A percentile compares a stretch with the other conserved stretches of the same genome.
These are phyloP conservation scores for Trachelipus rathkii DNA, from an alignment of 1,140 invertebrate genomes.

Conservation along the genomic window DNA sequence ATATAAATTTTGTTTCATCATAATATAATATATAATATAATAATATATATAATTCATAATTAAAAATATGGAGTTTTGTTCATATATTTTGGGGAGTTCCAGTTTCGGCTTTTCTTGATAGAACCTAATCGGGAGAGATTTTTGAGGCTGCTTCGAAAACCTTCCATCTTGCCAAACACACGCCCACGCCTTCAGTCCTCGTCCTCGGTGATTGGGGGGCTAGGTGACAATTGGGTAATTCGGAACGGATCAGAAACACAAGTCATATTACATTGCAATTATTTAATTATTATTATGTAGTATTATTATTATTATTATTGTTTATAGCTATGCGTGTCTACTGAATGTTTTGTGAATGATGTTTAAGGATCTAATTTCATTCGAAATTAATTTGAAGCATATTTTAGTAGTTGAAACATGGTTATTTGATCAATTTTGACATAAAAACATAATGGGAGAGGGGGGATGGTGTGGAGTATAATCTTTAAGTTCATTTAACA, in stretches of 20 bases:
- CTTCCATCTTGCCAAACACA: neutral
- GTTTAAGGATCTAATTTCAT: conserved; percentile 21
- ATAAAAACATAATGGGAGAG: no score
- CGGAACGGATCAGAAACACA: conserved; percentile 63
- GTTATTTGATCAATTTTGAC: neutral
- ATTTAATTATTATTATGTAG: no score
- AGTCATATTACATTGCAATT: conserved; percentile 61
- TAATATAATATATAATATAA: neutral
- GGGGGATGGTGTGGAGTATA: no score
- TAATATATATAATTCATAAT: neutral
- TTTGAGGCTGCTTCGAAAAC: neutral
- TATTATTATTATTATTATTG: no score
- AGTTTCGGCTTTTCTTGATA: neutral
- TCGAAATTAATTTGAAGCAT: neutral
- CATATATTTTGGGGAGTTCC: neutral
- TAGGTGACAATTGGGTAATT: conserved; percentile 65
- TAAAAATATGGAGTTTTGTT: neutral
- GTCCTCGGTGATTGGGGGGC: conserved; percentile 55
- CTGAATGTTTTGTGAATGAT: conserved; percentile 17
- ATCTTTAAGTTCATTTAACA: neutral
- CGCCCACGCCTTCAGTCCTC: conserved; percentile 36
- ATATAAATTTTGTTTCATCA: neutral
- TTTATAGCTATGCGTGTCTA: no score
- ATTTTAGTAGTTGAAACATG: neutral
- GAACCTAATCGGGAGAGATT: neutral